Conservation (phyloP, 2,797 vertebrate genomes). For the Salmo trutta region DNA sequence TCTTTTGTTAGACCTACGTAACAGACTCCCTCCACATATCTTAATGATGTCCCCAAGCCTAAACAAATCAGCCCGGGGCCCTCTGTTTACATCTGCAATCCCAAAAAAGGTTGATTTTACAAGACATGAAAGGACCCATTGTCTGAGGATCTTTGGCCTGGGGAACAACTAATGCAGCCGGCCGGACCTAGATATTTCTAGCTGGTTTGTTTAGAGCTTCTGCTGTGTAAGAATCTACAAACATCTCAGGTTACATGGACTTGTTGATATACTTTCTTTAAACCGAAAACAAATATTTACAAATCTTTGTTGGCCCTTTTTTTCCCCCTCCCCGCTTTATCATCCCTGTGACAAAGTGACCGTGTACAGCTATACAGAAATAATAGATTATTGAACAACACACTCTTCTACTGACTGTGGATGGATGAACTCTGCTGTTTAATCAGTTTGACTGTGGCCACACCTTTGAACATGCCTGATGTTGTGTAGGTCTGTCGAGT, state of each 20-base stretch:
- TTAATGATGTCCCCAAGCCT: background rate
- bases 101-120: constrained; percentile 35
- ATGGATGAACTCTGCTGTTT: constrained; percentile 31
- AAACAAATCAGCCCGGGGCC: constrained; percentile 39
- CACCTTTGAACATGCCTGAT: constrained; percentile 9
- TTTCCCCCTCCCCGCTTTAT: no score
- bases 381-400: no score
- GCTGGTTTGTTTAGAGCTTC: constrained; percentile 14
- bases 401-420: background rate
- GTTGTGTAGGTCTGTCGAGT: constrained; percentile 8
- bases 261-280: constrained; percentile 3
- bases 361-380: no score
- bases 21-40: background rate
- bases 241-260: background rate
- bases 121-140: constrained; percentile 54
- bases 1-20: background rate
- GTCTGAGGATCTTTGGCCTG: constrained; percentile 33
- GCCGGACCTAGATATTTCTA: background rate
- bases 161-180: constrained; percentile 14
- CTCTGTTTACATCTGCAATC: constrained; percentile 57
- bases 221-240: background rate
- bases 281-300: no score
- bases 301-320: no score
- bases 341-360: no score
- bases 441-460: constrained; percentile 30